Evolutionary conservation across 2,888 invertebrate genomes (phyloP), one percentile per base, ranked within the genome.

Genomic region (Amiota communis): DNA sequence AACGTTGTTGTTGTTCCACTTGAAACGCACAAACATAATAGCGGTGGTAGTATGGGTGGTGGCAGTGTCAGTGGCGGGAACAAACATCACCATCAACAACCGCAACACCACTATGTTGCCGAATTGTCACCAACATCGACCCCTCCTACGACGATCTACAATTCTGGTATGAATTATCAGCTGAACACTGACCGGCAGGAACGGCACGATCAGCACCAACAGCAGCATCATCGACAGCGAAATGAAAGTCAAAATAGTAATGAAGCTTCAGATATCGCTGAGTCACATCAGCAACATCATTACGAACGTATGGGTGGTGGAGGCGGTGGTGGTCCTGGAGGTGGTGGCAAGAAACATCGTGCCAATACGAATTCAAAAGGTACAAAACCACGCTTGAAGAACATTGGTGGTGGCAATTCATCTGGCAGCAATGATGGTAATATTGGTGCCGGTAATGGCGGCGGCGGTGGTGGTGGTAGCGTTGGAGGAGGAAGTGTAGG

Each of bases 361-460:
- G 86, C 87, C 79, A 88, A 87, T 74, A 88, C 89, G 70, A 90
- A 88, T 77, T 87, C 90, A 23, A 90, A 90, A 76, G 87, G 89
- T 46, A 86, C 88, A 10, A 90, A 90, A 77, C 89, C 90, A 17
- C 88, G 90, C 64, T 88, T 90, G 84, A 90, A 90, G 88, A 90
- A 88, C 74, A 86, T 89, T 76, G 86, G 88, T 76, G 86, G 88
- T 1, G 87, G 87, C 73, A 89, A 87, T 49, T 88, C 88, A 2
- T 77, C 81, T 4, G 81, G 81, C 72, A 92, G 91, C 83, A 90
- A 91, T 78, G 91, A 91, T 73, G 90, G 90, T 20, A 51, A 20
- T 2, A 76, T 53, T 8, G 70, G 49, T 36, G 6, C 36, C 11
- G 68, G 53, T 17, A 17, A 51, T 23, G 74, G 49, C 59, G 59